phyloP scores from a whole-genome alignment of 2,797 vertebrate species.

The Enteromius radiatus region DNA sequence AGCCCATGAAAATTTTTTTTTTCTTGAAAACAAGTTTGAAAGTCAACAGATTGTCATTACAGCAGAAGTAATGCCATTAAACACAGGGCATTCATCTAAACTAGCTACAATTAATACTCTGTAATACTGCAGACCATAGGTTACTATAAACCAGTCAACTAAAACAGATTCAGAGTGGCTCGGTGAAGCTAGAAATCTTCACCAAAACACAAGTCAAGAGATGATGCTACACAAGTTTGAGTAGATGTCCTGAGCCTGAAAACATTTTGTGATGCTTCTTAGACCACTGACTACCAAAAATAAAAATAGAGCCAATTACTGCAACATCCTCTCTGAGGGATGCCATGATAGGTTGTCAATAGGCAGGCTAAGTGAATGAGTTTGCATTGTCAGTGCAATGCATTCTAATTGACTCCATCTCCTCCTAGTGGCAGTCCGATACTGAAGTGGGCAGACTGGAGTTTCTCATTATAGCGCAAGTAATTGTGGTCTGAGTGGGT shows the following conservation, averaged over 20 bases:
- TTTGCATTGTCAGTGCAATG: conserved; percentile 53
- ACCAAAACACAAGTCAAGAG: background rate
- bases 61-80: background rate
- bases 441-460: conserved; percentile 40
- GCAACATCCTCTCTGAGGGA: conserved; percentile 39
- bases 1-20: too few relatives aligned
- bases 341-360: conserved; percentile 51
- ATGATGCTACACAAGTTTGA: conserved; percentile 24
- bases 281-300: conserved; percentile 39
- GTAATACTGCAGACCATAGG: background rate
- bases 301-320: conserved; percentile 43
- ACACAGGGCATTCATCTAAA: background rate
- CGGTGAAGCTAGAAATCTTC: background rate
- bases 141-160: background rate
- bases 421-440: conserved; percentile 46
- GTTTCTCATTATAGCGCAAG: conserved; percentile 53
- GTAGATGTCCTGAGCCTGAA: conserved; percentile 25
- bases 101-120: background rate
- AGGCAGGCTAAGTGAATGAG: conserved; percentile 49
- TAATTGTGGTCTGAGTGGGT: conserved; percentile 55
- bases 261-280: conserved; percentile 45
- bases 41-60: background rate
- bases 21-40: too few relatives aligned
- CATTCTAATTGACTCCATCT: conserved; percentile 56
- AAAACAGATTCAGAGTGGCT: background rate